These are phyloP conservation scores for Platanista minor DNA, from an alignment of 2,113 vertebrate genomes.

Conservation along the genomic window DNA sequence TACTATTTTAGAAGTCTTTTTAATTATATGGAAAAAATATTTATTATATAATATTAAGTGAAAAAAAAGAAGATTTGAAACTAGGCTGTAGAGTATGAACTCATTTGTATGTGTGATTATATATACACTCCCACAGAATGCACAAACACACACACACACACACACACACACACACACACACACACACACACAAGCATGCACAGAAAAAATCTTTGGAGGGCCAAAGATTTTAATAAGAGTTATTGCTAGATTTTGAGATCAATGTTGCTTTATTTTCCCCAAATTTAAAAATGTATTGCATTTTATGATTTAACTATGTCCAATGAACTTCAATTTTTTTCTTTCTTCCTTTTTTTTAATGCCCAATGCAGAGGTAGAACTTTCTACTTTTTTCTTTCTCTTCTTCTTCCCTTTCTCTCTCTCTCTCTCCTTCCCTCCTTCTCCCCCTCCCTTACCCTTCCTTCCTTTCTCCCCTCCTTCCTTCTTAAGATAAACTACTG, in stretches of 20 bases:
- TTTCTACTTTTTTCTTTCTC: background rate
- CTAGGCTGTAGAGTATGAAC: background rate
- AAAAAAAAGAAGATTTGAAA: background rate
- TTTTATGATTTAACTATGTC: background rate
- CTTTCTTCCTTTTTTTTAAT: background rate
- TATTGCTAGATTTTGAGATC: background rate
- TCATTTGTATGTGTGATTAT: background rate
- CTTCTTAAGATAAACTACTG: background rate
- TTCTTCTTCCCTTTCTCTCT: background rate
- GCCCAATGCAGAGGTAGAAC: background rate
- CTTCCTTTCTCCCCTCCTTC: background rate
- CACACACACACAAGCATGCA: background rate
- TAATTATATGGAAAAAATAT: background rate
- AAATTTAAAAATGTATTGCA: background rate
- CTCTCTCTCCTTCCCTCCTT: accelerated
- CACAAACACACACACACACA: background rate
- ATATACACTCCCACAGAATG: background rate
- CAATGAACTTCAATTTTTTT: background rate
- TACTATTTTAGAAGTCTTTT: background rate
- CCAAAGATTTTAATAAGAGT: background rate
- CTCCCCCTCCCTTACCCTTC: background rate
- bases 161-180: background rate
- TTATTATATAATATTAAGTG: background rate
- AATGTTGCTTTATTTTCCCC: background rate
- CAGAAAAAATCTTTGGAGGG: background rate